Evolutionary conservation across 2,888 invertebrate species (phyloP), one percentile per base, ranked within the genome.

Genomic region (Limnephilus marmoratus): DNA sequence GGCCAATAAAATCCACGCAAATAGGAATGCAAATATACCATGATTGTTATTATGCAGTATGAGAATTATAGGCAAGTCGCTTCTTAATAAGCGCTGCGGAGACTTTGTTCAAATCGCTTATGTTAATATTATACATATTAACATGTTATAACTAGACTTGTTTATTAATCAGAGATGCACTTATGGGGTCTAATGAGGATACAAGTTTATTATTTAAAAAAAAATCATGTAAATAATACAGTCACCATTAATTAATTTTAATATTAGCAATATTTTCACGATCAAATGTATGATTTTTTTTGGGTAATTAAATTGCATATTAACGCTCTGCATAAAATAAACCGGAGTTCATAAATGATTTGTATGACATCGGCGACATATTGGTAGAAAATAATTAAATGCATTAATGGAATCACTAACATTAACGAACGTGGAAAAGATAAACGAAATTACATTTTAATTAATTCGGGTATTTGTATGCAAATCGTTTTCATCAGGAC

Each of bases 31-130:
- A 88, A 88, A 88, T 88, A 34, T 37, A 88, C 88, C 24, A 13
- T 41, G 45, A 86, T 68, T 68, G 68, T 68, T 68, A 68, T 68
- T 68, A 68, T 24, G 68, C 68, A 7, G 4, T 7, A 68, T 24
- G 68, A 68, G 68, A 88, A 34, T 68, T 88, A 88, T 90, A 81
- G 91, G 81, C 81, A 86, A 81, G 87, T 89, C 83, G 89, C 83
- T 88, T 88, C 91, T 89, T 89, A 91, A 91, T 91, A 91, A 91
- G 91, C 89, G 34, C 89, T 81, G 53, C 34, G 45, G 88, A 89
- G 53, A 81, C 90, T 29, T 53, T 81, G 31, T 41, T 90, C 45
- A 9, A 24, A 24, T 68, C 68, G 68, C 68, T 24, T 68, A n/a
- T 68, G 24, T 24, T 68, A 68, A 68, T 49, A 87, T 87, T 49